Percentiles rank a stretch among this genome's conserved stretches.
phyloP scores from a whole-genome alignment of 2,888 invertebrate species.

The Lordiphosa andalusiaca region DNA sequence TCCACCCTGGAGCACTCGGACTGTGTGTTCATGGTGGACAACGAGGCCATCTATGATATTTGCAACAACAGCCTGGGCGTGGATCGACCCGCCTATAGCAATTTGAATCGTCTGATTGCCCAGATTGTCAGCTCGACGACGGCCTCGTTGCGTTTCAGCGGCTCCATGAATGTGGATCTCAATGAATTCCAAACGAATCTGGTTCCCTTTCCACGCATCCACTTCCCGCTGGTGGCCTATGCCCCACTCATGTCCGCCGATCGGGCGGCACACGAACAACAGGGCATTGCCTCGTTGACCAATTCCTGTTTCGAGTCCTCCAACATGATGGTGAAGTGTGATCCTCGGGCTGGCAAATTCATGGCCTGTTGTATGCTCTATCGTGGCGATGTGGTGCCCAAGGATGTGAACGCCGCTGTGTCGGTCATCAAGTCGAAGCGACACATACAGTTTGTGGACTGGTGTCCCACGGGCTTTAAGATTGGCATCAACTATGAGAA shows the following conservation, averaged over 20 bases:
- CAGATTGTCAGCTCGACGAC: conserved; percentile 93
- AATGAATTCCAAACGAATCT: conserved; percentile 95
- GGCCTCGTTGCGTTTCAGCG: conserved; percentile 92
- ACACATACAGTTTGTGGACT: conserved; percentile 94
- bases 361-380: conserved; percentile 94
- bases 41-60: conserved; percentile 97
- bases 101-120: conserved; percentile 86
- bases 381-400: conserved; percentile 93
- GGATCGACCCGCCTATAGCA: conserved; percentile 85
- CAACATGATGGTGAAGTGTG: conserved; percentile 94
- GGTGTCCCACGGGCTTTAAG: conserved; percentile 96
- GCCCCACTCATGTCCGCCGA: conserved; percentile 76
- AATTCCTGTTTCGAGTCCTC: conserved; percentile 93
- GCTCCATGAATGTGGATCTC: conserved; percentile 93
- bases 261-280: conserved; percentile 74
- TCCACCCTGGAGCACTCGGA: conserved; percentile 92
- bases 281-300: conserved; percentile 87
- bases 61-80: conserved; percentile 92
- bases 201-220: conserved; percentile 95
- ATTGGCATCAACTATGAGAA: conserved; percentile 92
- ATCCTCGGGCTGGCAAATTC: conserved; percentile 91
- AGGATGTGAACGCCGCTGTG: conserved; percentile 92
- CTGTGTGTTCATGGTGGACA: conserved; percentile 97
- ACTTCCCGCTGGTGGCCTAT: conserved; percentile 81
- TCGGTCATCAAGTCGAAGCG: conserved; percentile 88